A percentile compares a stretch with the other conserved stretches of the same genome.
Evolutionary conservation across 2,888 invertebrate species (phyloP).

Genomic region (Callinectes sapidus): DNA sequence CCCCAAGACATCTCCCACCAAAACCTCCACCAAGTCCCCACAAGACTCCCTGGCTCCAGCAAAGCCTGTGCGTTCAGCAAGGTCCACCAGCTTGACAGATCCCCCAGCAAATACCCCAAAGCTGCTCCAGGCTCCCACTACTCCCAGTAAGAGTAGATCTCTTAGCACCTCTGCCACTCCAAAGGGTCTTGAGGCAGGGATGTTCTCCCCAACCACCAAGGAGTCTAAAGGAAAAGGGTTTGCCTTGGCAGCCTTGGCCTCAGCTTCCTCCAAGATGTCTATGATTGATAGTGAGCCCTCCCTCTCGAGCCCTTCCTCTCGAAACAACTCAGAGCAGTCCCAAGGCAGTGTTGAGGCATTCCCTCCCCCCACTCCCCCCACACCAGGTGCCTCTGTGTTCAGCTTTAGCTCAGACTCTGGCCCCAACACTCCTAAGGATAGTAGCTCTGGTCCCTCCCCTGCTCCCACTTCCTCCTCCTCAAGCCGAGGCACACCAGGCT

Average conservation of each 20-base stretch:
- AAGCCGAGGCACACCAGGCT: constrained; percentile 59
- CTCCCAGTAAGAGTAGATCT: constrained; percentile 48
- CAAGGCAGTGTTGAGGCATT: constrained; percentile 50
- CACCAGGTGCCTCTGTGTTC: constrained; percentile 55
- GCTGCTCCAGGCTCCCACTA: neutral
- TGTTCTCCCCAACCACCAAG: constrained; percentile 43
- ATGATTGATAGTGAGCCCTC: constrained; percentile 35
- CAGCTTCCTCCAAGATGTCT: constrained; percentile 48
- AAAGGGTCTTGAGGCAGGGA: constrained; percentile 16
- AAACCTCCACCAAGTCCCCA: neutral
- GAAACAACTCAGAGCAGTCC: constrained; percentile 13
- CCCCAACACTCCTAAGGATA: constrained; percentile 60
- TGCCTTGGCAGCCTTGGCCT: constrained; percentile 55
- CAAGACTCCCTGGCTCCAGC: constrained; percentile 42
- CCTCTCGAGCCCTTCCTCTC: constrained; percentile 34
- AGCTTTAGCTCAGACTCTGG: constrained; percentile 54
- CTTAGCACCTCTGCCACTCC: constrained; percentile 59
- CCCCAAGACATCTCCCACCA: constrained; percentile 2
- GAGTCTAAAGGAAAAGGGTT: constrained; percentile 47
- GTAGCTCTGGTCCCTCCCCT: constrained; percentile 59
- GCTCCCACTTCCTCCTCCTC: constrained; percentile 49
- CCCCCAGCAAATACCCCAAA: neutral
- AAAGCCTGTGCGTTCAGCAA: constrained; percentile 43
- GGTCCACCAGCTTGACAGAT: constrained; percentile 55
- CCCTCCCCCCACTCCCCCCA: constrained; percentile 50